phyloP scores from a whole-genome alignment of 2,888 invertebrate genomes.

The Leptopilina myrica region DNA sequence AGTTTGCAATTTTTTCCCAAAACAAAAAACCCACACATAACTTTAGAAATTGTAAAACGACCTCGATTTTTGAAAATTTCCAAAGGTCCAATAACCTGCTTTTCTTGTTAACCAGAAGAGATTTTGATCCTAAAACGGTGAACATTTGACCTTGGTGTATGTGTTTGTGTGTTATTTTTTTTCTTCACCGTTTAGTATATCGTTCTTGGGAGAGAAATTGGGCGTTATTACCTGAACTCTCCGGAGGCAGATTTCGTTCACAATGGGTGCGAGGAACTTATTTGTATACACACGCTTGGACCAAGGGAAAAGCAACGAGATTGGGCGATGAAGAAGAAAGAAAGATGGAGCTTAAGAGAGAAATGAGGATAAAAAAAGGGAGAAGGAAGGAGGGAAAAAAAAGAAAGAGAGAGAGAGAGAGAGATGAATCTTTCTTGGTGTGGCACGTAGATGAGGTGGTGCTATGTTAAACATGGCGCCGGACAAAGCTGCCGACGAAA shows the following conservation, averaged over 20 bases:
- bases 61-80: no score
- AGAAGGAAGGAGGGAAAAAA: conserved; percentile 38
- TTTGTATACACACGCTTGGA: conserved; percentile 61
- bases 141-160: conserved; percentile 21
- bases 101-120: background rate
- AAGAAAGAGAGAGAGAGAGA: conserved; percentile 37
- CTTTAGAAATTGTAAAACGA: no score
- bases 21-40: no score
- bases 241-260: conserved; percentile 53
- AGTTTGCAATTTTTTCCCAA: no score
- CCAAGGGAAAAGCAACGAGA: conserved; percentile 45
- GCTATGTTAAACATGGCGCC: conserved; percentile 74
- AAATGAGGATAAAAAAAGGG: conserved; percentile 44
- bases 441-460: conserved; percentile 72
- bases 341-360: conserved; percentile 44
- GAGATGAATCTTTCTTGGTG: conserved; percentile 58
- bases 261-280: conserved; percentile 63
- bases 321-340: conserved; percentile 28
- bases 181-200: background rate
- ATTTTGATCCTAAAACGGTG: conserved; percentile 13
- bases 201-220: conserved; percentile 35
- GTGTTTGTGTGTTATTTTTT: background rate
- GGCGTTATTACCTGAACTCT: conserved; percentile 54
- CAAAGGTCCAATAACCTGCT: background rate
- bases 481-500: conserved; percentile 73